These are phyloP conservation scores for Mobula birostris DNA, from an alignment of 2,113 vertebrate genomes.

Conservation along the genomic window DNA sequence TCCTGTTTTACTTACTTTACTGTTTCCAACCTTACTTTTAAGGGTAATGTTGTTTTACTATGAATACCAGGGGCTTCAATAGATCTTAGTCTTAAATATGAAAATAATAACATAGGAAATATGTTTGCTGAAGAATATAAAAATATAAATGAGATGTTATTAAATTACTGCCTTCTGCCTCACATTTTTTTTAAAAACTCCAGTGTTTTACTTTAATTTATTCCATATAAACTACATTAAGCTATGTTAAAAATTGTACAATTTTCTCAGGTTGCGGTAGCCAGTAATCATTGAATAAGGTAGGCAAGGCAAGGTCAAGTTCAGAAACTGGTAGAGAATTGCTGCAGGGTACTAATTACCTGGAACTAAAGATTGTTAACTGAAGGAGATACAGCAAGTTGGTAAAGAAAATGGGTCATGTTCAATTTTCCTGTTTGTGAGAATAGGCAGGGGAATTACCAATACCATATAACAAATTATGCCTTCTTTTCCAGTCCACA, in stretches of 20 bases:
- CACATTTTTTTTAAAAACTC: not conserved
- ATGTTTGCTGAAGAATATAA: not conserved
- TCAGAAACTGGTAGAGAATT: not conserved
- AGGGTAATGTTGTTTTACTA: no score
- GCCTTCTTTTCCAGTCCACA: not conserved
- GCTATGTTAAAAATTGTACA: not conserved
- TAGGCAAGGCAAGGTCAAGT: not conserved
- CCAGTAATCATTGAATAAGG: not conserved
- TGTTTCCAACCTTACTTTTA: no score
- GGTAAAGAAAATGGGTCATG: conserved; percentile 9
- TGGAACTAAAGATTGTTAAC: not conserved
- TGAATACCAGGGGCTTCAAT: not conserved
- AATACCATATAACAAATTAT: not conserved
- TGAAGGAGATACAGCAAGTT: not conserved
- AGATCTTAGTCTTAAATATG: not conserved
- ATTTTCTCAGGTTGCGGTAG: not conserved
- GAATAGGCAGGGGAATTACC: conserved; percentile 11
- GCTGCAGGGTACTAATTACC: not conserved
- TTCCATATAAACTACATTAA: not conserved
- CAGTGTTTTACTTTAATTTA: not conserved
- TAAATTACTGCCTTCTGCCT: not conserved
- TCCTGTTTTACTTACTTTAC: no score
- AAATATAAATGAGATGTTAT: no score
- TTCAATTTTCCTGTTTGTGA: not conserved
- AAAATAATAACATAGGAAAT: not conserved